phyloP scores from a whole-genome alignment of 2,113 vertebrate genomes.

The Heterotis niloticus region DNA sequence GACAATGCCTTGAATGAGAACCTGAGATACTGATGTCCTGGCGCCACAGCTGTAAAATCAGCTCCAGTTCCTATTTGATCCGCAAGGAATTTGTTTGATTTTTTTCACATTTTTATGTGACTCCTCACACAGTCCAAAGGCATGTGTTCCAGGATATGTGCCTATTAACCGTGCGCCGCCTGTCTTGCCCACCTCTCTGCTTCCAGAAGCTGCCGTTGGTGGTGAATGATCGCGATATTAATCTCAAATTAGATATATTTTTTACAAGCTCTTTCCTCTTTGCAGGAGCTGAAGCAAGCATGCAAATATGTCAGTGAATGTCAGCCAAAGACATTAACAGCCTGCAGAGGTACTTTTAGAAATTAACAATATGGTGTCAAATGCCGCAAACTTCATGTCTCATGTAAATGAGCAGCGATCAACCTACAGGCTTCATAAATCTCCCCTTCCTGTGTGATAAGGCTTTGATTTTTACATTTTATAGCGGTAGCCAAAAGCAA shows the following conservation, averaged over 20 bases:
- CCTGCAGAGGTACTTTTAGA: not conserved
- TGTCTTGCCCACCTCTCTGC: too few relatives aligned
- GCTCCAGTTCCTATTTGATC: too few relatives aligned
- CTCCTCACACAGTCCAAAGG: too few relatives aligned
- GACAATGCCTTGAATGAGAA: not conserved
- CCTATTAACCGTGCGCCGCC: too few relatives aligned
- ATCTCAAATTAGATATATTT: slow-evolving; percentile 6
- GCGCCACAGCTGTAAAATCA: too few relatives aligned
- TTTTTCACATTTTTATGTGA: too few relatives aligned
- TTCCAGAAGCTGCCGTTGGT: too few relatives aligned
- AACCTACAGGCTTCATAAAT: not conserved
- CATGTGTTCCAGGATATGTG: too few relatives aligned
- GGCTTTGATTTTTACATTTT: slow-evolving; percentile 2
- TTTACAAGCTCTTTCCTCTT: not conserved
- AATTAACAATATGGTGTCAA: slow-evolving; percentile 13
- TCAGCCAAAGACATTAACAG: slow-evolving; percentile 1
- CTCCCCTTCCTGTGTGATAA: not conserved
- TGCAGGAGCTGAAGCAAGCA: not conserved
- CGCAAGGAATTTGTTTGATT: too few relatives aligned
- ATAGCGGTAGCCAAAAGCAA: not conserved
- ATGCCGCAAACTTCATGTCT: not conserved
- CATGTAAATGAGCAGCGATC: slow-evolving; percentile 2
- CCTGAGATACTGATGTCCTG: too few relatives aligned
- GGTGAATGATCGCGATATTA: not conserved
- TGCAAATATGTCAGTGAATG: slow-evolving; percentile 8